These are phyloP conservation scores for Chymomyza costata DNA, from an alignment of 1,140 invertebrate genomes.

Conservation along the genomic window DNA sequence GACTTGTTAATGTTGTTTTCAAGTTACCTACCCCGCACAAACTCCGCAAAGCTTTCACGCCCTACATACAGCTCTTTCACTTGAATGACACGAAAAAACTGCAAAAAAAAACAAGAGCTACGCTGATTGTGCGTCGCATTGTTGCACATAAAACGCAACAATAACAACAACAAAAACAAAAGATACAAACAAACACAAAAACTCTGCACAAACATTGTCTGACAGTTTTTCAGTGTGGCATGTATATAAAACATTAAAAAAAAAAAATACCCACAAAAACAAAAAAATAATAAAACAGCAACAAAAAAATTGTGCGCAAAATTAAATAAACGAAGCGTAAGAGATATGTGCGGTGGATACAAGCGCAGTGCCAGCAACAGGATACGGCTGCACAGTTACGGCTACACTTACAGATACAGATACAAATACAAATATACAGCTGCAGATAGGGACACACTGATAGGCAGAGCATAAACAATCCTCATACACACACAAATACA, in stretches of 20 bases:
- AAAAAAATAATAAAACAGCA: no score
- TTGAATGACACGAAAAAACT: no score
- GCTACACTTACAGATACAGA: conserved; percentile 20
- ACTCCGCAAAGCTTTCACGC: conserved; percentile 3
- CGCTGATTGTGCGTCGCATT: no score
- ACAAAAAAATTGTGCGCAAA: conserved; percentile 38
- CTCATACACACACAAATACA: no score
- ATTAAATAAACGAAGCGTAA: conserved; percentile 71
- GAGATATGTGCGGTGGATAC: conserved; percentile 46
- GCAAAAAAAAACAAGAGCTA: no score
- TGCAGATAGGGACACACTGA: conserved; percentile 29
- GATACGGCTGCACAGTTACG: conserved; percentile 38
- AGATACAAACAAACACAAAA: conserved; percentile 5
- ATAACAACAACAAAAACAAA: conserved; percentile 12
- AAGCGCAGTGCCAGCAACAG: conserved; percentile 14
- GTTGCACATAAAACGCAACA: background rate
- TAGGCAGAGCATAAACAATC: conserved; percentile 31
- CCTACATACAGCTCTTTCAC: no score
- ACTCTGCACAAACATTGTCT: conserved; percentile 7
- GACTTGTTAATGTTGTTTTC: conserved; percentile 40
- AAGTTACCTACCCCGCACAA: conserved; percentile 3
- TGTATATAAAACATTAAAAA: no score
- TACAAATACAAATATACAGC: conserved; percentile 10
- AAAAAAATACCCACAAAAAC: no score
- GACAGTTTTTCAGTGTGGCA: conserved; percentile 3